Conservation (phyloP, 2,888 invertebrate species). For the Scaptomyza caliginosa region DNA sequence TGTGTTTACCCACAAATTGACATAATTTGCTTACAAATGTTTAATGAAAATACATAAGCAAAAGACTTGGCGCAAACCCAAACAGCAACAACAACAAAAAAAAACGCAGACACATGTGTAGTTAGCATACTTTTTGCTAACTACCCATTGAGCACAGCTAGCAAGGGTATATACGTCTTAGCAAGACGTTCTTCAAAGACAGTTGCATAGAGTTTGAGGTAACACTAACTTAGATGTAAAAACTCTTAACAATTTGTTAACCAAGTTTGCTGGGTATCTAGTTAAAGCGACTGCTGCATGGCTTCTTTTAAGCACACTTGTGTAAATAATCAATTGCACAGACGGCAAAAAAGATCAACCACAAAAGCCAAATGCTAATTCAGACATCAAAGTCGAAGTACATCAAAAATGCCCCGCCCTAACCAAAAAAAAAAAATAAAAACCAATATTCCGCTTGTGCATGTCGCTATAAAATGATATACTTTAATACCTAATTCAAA, state of each 20-base stretch:
- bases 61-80: constrained; percentile 45
- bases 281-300: background rate
- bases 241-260: no score
- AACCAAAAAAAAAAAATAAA: background rate
- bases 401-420: constrained; percentile 11
- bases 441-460: constrained; percentile 21
- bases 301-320: constrained; percentile 26
- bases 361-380: constrained; percentile 60
- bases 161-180: constrained; percentile 6
- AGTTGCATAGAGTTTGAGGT: no score
- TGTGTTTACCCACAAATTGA: constrained; percentile 75
- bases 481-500: constrained; percentile 36
- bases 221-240: no score
- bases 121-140: constrained; percentile 41
- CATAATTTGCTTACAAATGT: constrained; percentile 78
- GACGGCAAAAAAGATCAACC: constrained; percentile 22
- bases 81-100: constrained; percentile 15
- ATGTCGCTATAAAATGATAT: constrained; percentile 44
- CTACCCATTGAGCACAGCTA: background rate
- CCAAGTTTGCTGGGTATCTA: constrained; percentile 7
- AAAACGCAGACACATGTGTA: constrained; percentile 27
- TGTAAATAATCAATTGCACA: constrained; percentile 38
- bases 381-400: constrained; percentile 50
- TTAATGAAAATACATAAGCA: constrained; percentile 47
- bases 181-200: background rate